Evolutionary conservation across 2,797 vertebrate species (phyloP).

Genomic region (Chaenodraco wilsoni): DNA sequence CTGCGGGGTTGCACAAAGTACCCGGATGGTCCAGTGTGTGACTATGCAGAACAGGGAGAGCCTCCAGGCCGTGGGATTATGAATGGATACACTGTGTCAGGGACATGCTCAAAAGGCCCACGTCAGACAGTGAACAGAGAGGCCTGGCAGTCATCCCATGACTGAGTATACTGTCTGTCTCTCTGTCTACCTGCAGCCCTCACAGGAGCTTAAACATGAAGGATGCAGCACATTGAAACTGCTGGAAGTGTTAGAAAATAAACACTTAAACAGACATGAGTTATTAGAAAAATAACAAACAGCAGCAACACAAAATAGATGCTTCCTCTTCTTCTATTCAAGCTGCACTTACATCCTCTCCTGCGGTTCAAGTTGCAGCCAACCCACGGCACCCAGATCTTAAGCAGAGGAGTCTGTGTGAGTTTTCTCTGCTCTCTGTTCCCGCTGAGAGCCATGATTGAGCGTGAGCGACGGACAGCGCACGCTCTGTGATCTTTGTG

Average conservation of each 20-base stretch:
- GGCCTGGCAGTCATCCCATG: slow-evolving; percentile 38
- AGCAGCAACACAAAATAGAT: slow-evolving; percentile 2
- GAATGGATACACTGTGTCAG: slow-evolving; percentile 64
- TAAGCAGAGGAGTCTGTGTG: slow-evolving; percentile 86
- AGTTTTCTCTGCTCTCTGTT: slow-evolving; percentile 79
- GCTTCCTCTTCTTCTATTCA: not conserved
- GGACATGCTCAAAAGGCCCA: slow-evolving; percentile 55
- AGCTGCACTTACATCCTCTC: slow-evolving; percentile 87
- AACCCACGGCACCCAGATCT: slow-evolving; percentile 88
- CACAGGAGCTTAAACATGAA: slow-evolving; percentile 6
- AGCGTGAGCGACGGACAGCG: slow-evolving; percentile 11
- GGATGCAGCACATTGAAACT: not conserved
- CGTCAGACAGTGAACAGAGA: slow-evolving; percentile 50
- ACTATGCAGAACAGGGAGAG: slow-evolving; percentile 28
- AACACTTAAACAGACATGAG: slow-evolving; percentile 1
- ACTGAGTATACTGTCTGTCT: slow-evolving; percentile 26
- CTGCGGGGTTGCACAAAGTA: slow-evolving; percentile 13
- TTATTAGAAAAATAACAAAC: slow-evolving; percentile 3
- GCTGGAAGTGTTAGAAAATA: not conserved
- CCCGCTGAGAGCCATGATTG: slow-evolving; percentile 56
- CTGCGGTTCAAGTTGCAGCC: slow-evolving; percentile 75
- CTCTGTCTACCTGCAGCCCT: slow-evolving; percentile 16
- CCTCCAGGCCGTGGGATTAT: slow-evolving; percentile 62
- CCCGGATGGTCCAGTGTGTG: slow-evolving; percentile 24
- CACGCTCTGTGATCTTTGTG: slow-evolving; percentile 44